A percentile compares a stretch with the other conserved stretches of the same genome.
Evolutionary conservation across 2,113 vertebrate species (phyloP).

Genomic region (Promerops cafer): DNA sequence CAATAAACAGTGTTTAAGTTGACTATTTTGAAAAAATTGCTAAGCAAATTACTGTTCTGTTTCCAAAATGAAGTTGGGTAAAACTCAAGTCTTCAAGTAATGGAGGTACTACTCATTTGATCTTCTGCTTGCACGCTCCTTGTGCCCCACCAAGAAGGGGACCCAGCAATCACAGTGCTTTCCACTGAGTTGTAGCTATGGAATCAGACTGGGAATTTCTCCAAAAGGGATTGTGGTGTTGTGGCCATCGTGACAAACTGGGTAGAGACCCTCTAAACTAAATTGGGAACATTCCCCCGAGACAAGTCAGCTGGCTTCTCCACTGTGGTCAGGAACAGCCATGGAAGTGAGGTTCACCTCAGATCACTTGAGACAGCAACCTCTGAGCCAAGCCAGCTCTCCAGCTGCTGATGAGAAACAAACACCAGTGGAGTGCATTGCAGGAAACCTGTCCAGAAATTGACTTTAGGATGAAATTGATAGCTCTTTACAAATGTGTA

Average conservation of each 20-base stretch:
- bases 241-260: not conserved
- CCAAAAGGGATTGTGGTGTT: not conserved
- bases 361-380: accelerated
- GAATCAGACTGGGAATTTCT: not conserved
- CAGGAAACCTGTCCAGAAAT: not conserved
- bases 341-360: not conserved
- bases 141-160: not conserved
- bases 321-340: not conserved
- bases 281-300: not conserved
- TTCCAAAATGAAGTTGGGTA: not conserved
- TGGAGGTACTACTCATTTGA: not conserved
- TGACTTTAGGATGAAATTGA: not conserved
- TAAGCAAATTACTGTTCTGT: not conserved
- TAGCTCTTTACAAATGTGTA: not conserved
- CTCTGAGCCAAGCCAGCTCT: not conserved
- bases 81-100: not conserved
- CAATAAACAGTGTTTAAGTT: not conserved
- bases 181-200: accelerated
- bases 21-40: not conserved
- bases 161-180: not conserved
- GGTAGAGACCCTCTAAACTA: not conserved
- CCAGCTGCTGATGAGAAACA: not conserved
- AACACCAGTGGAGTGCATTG: accelerated
- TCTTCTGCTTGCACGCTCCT: not conserved
- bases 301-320: not conserved